phyloP scores from a whole-genome alignment of 2,888 invertebrate genomes.

The Drosophila phalerata region DNA sequence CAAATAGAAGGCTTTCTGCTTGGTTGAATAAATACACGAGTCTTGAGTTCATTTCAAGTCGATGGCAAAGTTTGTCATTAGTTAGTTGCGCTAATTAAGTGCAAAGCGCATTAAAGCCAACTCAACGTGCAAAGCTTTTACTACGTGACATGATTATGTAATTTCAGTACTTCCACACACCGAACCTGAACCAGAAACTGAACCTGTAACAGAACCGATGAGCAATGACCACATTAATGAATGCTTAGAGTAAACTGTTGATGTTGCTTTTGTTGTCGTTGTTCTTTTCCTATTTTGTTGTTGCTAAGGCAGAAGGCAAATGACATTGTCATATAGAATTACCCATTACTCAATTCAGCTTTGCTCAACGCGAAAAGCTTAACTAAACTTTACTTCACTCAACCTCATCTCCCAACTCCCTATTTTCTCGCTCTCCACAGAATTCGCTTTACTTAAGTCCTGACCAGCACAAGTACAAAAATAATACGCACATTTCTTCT shows the following conservation, averaged over 20 bases:
- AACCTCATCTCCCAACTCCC: background rate
- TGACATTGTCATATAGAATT: slow-evolving; percentile 42
- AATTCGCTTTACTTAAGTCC: no score
- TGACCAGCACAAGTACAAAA: background rate
- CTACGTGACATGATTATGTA: slow-evolving; percentile 63
- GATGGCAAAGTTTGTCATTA: slow-evolving; percentile 69
- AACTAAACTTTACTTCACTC: slow-evolving; percentile 29
- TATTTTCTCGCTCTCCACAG: background rate
- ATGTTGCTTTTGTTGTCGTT: background rate
- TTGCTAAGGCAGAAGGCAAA: slow-evolving; percentile 27
- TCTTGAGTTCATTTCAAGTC: slow-evolving; percentile 33
- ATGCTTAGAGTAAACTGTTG: slow-evolving; percentile 11
- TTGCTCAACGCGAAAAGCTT: slow-evolving; percentile 22
- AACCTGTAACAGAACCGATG: slow-evolving; percentile 30
- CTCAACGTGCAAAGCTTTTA: slow-evolving; percentile 20
- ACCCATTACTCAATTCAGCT: slow-evolving; percentile 48
- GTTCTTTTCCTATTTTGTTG: background rate
- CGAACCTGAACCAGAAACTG: background rate
- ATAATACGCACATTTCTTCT: slow-evolving; percentile 6
- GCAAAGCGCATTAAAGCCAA: slow-evolving; percentile 64
- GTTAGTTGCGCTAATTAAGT: slow-evolving; percentile 75
- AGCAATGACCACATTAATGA: slow-evolving; percentile 50
- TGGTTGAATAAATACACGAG: slow-evolving; percentile 28
- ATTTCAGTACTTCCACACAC: slow-evolving; percentile 27
- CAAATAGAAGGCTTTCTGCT: slow-evolving; percentile 41